These are phyloP conservation scores for Clarias pachynema DNA, from an alignment of 2,797 vertebrate species.

Conservation along the genomic window DNA sequence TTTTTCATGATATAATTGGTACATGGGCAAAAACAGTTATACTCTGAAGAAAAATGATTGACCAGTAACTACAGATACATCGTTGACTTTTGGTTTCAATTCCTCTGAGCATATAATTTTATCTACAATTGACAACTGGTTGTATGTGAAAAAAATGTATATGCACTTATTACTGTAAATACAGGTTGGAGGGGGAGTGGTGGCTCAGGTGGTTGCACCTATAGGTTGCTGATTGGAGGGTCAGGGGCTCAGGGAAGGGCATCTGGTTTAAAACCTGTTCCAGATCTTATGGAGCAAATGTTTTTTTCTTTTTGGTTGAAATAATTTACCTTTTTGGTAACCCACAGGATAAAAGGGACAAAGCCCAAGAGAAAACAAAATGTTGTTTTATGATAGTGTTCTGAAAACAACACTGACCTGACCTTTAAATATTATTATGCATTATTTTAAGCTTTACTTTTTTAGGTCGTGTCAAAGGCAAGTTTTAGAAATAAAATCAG, in stretches of 20 bases:
- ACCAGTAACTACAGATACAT: not conserved
- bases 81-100: not conserved
- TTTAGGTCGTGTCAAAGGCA: not conserved
- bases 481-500: conserved; percentile 4
- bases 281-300: too few relatives aligned
- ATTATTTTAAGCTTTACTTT: not conserved
- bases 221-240: too few relatives aligned
- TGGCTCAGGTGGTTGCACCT: too few relatives aligned
- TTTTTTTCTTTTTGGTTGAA: too few relatives aligned
- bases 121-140: not conserved
- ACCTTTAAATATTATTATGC: conserved; percentile 11
- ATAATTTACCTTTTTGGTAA: too few relatives aligned
- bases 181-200: not conserved
- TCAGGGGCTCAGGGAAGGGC: too few relatives aligned
- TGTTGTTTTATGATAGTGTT: not conserved
- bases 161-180: not conserved
- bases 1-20: too few relatives aligned
- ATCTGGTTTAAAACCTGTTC: too few relatives aligned
- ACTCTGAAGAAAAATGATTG: not conserved
- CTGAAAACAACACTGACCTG: not conserved
- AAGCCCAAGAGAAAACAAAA: too few relatives aligned
- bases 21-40: too few relatives aligned
- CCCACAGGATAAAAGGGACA: too few relatives aligned
- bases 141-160: not conserved
- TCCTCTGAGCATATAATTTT: not conserved